Conservation (phyloP, 2,888 invertebrate species). For the Blomia tropicalis region DNA sequence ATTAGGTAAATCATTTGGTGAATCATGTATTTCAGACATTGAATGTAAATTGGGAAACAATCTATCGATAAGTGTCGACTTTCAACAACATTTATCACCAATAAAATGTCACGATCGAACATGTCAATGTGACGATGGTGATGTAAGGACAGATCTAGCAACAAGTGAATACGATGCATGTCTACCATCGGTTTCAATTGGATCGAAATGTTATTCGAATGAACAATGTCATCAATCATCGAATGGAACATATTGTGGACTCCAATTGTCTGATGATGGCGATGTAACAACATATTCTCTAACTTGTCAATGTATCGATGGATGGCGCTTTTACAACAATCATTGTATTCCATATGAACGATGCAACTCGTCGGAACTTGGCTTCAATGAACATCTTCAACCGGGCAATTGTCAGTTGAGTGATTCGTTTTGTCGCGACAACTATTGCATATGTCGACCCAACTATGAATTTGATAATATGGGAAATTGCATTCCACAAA, state of each 20-base stretch:
- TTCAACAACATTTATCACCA: neutral
- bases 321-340: neutral
- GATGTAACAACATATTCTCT: neutral
- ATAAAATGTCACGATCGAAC: neutral
- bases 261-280: neutral
- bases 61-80: neutral
- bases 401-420: neutral
- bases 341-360: neutral
- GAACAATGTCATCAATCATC: neutral
- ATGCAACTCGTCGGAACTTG: neutral
- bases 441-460: neutral
- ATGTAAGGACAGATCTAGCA: too few species aligned
- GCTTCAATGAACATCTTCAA: constrained; percentile 3
- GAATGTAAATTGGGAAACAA: neutral
- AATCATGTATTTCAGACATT: neutral
- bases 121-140: neutral
- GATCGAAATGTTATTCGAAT: neutral
- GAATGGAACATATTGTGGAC: neutral
- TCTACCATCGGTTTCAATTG: neutral
- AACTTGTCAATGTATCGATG: neutral
- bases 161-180: too few species aligned
- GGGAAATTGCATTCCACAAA: neutral
- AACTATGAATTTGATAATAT: neutral
- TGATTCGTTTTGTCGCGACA: neutral
- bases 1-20: neutral